phyloP scores from a whole-genome alignment of 2,888 invertebrate genomes.

The Cenopis cana region DNA sequence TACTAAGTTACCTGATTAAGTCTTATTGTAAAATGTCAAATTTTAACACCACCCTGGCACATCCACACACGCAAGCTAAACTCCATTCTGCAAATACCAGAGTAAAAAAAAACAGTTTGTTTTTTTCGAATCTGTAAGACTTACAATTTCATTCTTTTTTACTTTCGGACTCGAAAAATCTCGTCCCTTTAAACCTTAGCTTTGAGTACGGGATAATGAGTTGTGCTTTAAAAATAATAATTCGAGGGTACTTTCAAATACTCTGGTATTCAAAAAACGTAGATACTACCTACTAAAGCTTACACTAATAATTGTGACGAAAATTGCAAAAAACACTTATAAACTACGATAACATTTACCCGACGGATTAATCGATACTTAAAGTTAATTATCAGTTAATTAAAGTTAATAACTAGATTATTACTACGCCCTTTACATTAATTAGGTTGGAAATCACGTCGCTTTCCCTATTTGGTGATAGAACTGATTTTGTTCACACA shows the following conservation, averaged over 20 bases:
- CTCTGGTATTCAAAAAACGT: conserved; percentile 12
- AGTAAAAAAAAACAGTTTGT: not conserved
- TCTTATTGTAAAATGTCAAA: conserved; percentile 17
- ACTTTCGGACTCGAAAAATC: not conserved
- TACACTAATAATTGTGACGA: conserved; percentile 53
- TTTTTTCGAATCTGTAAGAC: too few relatives aligned
- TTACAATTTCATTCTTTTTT: too few relatives aligned
- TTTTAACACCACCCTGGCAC: conserved; percentile 18
- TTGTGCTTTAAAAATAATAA: not conserved
- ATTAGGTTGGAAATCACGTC: conserved; percentile 9
- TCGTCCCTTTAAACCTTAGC: not conserved
- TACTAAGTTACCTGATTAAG: too few relatives aligned
- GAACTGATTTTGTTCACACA: not conserved
- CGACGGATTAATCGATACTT: conserved; percentile 51
- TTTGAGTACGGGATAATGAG: not conserved
- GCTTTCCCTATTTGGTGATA: not conserved
- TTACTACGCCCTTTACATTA: conserved; percentile 22
- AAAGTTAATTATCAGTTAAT: conserved; percentile 43
- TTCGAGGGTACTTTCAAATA: conserved; percentile 11
- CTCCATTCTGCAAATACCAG: conserved; percentile 19
- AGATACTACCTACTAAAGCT: conserved; percentile 37
- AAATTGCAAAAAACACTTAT: conserved; percentile 52
- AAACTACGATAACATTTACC: conserved; percentile 54
- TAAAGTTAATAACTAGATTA: conserved; percentile 40
- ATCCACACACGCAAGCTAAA: conserved; percentile 33